These are phyloP conservation scores for Accipiter cooperii DNA, from an alignment of 2,113 vertebrate species.

Conservation along the genomic window DNA sequence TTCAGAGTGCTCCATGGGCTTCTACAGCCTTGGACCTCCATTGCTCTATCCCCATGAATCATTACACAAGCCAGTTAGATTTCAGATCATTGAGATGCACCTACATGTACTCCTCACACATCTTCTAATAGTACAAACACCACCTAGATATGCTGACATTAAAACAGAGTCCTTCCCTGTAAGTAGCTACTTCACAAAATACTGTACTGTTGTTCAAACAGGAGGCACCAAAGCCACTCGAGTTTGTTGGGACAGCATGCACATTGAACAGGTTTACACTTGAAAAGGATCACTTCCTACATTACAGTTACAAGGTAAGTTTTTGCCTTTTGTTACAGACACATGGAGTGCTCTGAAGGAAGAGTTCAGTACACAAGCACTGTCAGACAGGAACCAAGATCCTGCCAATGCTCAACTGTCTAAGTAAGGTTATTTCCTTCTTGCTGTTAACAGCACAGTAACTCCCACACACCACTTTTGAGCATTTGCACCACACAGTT, in stretches of 20 bases:
- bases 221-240: neutral
- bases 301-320: neutral
- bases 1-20: neutral
- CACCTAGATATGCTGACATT: neutral
- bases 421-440: neutral
- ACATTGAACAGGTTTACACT: neutral
- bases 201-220: neutral
- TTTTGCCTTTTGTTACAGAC: neutral
- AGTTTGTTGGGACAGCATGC: neutral
- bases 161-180: neutral
- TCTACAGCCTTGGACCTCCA: neutral
- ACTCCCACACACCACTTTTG: neutral
- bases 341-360: neutral
- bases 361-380: neutral
- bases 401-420: neutral
- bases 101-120: neutral
- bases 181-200: neutral
- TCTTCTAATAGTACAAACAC: neutral
- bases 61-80: neutral
- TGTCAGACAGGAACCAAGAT: neutral
- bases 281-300: neutral
- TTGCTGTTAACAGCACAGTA: neutral
- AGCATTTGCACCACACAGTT: neutral
- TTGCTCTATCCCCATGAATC: neutral
- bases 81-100: neutral